A percentile compares a stretch with the other conserved stretches of the same genome.
phyloP scores from a whole-genome alignment of 2,888 invertebrate species.

The Brachynemurus nebulosus region DNA sequence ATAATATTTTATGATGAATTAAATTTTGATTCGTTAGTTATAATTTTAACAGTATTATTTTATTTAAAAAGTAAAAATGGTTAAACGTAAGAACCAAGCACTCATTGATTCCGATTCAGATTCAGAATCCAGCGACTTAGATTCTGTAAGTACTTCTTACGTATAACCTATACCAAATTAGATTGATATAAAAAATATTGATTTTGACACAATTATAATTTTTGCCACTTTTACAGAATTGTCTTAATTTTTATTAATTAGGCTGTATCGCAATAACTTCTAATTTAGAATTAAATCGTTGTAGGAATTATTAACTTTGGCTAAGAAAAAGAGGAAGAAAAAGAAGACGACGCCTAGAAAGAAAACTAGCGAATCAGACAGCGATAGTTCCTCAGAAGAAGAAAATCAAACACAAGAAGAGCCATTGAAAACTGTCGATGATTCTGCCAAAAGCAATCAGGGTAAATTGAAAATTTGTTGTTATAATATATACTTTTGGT shows the following conservation, averaged over 20 bases:
- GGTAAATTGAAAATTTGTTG: too few species aligned
- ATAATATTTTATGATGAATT: too few species aligned
- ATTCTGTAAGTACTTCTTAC: conserved; percentile 54
- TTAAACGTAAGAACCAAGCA: conserved; percentile 71
- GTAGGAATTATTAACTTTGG: conserved; percentile 69
- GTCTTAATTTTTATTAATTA: too few species aligned
- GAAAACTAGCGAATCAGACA: conserved; percentile 23
- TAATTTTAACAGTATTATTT: neutral
- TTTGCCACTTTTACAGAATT: too few species aligned
- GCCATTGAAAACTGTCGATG: conserved; percentile 1
- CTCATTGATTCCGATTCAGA: conserved; percentile 73
- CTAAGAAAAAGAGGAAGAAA: conserved; percentile 62
- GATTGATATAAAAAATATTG: too few species aligned
- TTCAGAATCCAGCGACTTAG: conserved; percentile 67
- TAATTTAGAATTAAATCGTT: neutral
- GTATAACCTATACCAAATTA: neutral
- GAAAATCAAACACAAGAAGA: conserved; percentile 15
- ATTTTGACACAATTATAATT: too few species aligned
- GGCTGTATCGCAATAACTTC: neutral
- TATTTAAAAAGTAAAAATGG: conserved; percentile 39
- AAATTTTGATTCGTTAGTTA: neutral
- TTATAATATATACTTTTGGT: too few species aligned
- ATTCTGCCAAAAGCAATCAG: neutral
- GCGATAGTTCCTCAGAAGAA: conserved; percentile 28
- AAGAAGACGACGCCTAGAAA: conserved; percentile 33